Base-by-base conservation (phyloP, 1,140 invertebrate species). In the Nymphalis io region DNA sequence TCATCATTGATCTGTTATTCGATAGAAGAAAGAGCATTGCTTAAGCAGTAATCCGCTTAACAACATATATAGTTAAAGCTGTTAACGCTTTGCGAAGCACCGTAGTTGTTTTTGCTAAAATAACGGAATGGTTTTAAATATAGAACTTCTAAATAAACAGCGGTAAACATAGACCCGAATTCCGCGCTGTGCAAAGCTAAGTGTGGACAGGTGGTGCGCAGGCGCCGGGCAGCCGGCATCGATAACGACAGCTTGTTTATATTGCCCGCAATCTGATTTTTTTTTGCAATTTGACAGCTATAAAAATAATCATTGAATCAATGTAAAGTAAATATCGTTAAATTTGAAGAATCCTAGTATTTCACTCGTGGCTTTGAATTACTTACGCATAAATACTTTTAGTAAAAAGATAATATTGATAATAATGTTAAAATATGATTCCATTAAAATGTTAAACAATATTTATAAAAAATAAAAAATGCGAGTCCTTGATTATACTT, bases 171-270 rank as follows among this genome's bases (percentile, higher is more conserved):
- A 38, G 60, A 48, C 8, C 21, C 64, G 27, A 38, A 67, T 60
- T 67, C 48, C 38, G 59, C 66, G 61, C 40, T 15, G 55, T 53
- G 58, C 65, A 8, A 23, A 61, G 46, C 59, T 16, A 27, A 53
- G 66, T 53, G 66, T n/a, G 15, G 66, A 68, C 66, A 61, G 66
- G 46, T 46, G 59, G 15, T 61, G 44, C 21, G 48, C 66, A 68
- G 66, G 20, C 42, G 44, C 42, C 60, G 60, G 4, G 12, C 57
- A 10, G 48, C 60, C 23, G 46, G 48, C 60, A 18, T 38, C 60
- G 51, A 55, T 39, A 20, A n/a, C 27, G 46, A 48, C 60, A 51
- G 60, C 33, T 20, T 61, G 42, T 61, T 61, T 61, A 61, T n/a
- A 48, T 33, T 55, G 15, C 20, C 20, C 48, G 48, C 18, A n/a